Percentiles rank a stretch among this genome's conserved stretches.
Conservation (phyloP, 2,113 vertebrate species). For the Entelurus aequoreus region DNA sequence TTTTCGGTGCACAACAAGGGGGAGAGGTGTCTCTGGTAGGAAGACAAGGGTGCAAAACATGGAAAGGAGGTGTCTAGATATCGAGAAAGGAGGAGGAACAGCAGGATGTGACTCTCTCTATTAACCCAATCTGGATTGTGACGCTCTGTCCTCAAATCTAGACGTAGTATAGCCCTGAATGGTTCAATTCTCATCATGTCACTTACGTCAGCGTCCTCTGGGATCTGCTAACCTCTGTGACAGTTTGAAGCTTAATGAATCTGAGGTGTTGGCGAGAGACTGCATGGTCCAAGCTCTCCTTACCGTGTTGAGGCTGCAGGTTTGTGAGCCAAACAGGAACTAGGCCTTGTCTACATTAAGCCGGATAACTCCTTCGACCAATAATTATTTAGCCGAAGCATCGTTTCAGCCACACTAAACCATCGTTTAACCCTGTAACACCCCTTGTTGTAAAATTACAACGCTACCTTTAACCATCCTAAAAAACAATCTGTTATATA, state of each 20-base stretch:
- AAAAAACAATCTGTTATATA: no score
- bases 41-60: conserved; percentile 34
- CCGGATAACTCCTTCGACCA: no score
- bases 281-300: conserved; percentile 16
- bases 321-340: conserved; percentile 35
- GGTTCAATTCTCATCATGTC: neutral
- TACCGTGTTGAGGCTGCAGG: neutral
- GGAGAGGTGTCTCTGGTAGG: conserved; percentile 29
- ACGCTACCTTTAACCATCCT: no score
- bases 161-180: neutral
- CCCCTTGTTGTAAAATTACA: no score
- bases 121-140: conserved; percentile 2
- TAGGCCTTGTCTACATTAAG: no score
- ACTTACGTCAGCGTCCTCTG: neutral
- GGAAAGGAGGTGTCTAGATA: conserved; percentile 26
- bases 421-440: no score
- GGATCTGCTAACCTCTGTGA: neutral
- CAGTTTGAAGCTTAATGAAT: conserved; percentile 24
- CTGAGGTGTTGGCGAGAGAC: conserved; percentile 32
- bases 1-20: conserved; percentile 29
- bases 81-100: conserved; percentile 24
- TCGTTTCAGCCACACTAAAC: no score
- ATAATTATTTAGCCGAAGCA: no score
- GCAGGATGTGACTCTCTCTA: neutral
- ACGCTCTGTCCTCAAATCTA: neutral